These are phyloP conservation scores for Boleophthalmus pectinirostris DNA, from an alignment of 2,113 vertebrate genomes.

Conservation along the genomic window DNA sequence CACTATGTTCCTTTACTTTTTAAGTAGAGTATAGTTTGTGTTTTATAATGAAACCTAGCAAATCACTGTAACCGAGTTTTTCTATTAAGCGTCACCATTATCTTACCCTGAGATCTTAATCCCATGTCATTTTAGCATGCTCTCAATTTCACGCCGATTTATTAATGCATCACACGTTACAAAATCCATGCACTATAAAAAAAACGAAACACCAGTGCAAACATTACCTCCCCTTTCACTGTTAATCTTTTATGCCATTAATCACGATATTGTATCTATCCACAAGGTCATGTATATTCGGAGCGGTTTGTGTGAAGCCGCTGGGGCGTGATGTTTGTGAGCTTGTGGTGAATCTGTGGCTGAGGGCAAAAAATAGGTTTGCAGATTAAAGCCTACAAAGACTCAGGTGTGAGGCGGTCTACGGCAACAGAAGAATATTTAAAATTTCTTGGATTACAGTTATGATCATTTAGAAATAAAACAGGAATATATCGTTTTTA, in stretches of 20 bases:
- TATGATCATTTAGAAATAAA: too few species aligned
- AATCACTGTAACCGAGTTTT: conserved; percentile 59
- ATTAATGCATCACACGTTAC: background rate
- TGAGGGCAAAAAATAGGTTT: conserved; percentile 47
- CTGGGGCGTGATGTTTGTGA: conserved; percentile 51
- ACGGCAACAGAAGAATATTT: conserved; percentile 18
- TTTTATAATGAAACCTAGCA: background rate
- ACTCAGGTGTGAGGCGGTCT: conserved; percentile 42
- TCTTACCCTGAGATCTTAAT: conserved; percentile 2
- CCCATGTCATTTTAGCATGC: conserved; percentile 40
- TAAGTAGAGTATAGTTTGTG: background rate
- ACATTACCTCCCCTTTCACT: background rate
- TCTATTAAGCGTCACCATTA: conserved; percentile 1
- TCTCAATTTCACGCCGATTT: conserved; percentile 1
- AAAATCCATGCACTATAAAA: background rate
- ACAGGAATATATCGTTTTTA: background rate
- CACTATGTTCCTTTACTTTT: too few species aligned
- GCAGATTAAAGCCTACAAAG: conserved; percentile 41
- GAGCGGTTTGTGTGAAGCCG: conserved; percentile 41
- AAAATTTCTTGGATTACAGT: too few species aligned
- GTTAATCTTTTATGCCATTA: conserved; percentile 3
- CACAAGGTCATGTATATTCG: conserved; percentile 31
- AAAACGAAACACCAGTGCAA: background rate
- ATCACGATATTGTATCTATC: background rate
- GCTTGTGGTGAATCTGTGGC: conserved; percentile 29